A percentile compares a stretch with the other conserved stretches of the same genome.
Conservation (phyloP, 2,113 vertebrate genomes). For the Ctenomys sociabilis region DNA sequence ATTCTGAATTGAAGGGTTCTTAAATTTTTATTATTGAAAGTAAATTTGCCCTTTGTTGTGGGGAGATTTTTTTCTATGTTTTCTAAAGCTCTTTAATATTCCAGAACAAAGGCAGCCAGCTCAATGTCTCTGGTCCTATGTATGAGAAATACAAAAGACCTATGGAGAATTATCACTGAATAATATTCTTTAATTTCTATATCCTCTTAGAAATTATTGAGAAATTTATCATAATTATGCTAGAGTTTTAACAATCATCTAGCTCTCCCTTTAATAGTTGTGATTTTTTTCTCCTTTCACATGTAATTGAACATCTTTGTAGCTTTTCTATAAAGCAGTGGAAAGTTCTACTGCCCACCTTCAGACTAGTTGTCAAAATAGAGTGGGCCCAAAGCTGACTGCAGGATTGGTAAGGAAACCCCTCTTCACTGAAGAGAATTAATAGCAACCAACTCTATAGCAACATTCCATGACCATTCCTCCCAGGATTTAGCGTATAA, state of each 20-base stretch:
- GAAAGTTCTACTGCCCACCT: not conserved
- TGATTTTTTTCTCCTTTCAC: not conserved
- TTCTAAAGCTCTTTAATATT: not conserved
- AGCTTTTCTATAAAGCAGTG: not conserved
- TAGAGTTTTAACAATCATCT: not conserved
- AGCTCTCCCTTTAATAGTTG: not conserved
- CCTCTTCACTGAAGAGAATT: not conserved
- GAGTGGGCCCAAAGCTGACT: not conserved
- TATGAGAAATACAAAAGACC: not conserved
- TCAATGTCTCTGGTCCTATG: not conserved
- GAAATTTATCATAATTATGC: not conserved
- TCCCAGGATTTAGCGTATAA: not conserved
- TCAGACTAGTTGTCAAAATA: not conserved
- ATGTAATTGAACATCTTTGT: not conserved
- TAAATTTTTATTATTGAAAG: not conserved
- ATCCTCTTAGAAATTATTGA: not conserved
- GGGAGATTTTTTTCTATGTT: not conserved
- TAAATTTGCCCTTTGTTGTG: not conserved
- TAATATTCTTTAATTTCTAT: not conserved
- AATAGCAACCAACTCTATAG: not conserved
- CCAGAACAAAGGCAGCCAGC: not conserved
- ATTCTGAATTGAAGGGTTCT: not conserved
- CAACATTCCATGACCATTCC: not conserved
- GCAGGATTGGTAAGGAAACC: not conserved
- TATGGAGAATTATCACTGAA: not conserved